Percentiles rank a stretch among this genome's conserved stretches.
phyloP scores from a whole-genome alignment of 2,113 vertebrate species.

The Pteruthius melanotis region DNA sequence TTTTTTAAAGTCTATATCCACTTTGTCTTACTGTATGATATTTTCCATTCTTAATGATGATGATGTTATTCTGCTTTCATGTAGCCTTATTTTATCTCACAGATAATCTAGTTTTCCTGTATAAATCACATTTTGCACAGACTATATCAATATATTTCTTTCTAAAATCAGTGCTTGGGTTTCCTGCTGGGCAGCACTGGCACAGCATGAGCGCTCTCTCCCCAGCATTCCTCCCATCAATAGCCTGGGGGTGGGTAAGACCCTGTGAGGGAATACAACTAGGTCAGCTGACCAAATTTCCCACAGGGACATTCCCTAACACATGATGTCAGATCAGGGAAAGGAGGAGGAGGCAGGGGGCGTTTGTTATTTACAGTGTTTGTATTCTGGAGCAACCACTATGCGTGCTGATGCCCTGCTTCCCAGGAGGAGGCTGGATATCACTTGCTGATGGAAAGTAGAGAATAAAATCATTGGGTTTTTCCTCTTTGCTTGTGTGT shows the following conservation, averaged over 20 bases:
- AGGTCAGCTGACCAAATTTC: not conserved
- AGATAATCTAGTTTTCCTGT: not conserved
- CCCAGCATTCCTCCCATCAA: not conserved
- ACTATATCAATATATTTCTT: not conserved
- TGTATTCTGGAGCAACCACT: not conserved
- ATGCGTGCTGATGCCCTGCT: accelerated
- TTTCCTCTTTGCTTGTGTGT: not conserved
- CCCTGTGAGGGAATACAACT: not conserved
- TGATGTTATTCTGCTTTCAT: not conserved
- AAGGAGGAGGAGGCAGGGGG: accelerated
- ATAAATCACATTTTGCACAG: not conserved
- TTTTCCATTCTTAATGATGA: not conserved
- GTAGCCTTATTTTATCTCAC: not conserved
- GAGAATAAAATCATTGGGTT: not conserved
- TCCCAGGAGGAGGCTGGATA: not conserved
- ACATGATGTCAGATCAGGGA: not conserved
- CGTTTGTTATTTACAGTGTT: not conserved
- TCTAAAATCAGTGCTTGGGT: not conserved
- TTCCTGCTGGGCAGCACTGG: not conserved
- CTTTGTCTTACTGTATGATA: not conserved
- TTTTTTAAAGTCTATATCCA: not conserved
- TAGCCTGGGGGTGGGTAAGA: no score
- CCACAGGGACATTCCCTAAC: not conserved
- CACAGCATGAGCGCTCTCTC: not conserved
- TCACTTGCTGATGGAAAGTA: not conserved